A percentile compares a stretch with the other conserved stretches of the same genome.
Evolutionary conservation across 2,797 vertebrate species (phyloP).

Genomic region (Sebastes itinus): DNA sequence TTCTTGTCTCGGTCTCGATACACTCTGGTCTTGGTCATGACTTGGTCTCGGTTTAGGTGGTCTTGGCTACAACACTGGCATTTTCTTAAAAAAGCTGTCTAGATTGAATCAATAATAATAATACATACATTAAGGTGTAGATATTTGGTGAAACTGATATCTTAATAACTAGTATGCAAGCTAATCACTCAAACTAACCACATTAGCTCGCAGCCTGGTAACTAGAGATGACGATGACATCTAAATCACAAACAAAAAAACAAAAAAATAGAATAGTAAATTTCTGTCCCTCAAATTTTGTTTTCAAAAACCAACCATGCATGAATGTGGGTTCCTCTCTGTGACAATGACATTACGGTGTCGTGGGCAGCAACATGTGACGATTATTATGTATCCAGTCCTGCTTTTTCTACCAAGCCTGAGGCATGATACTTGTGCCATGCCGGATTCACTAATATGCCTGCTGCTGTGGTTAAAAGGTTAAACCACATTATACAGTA

Average conservation of each 20-base stretch:
- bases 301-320: not conserved
- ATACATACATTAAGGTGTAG: not conserved
- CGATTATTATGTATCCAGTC: not conserved
- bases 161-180: not conserved
- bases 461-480: conserved; percentile 37
- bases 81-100: too few relatives aligned
- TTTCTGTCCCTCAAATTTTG: not conserved
- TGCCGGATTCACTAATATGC: conserved; percentile 26
- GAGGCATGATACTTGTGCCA: conserved; percentile 18
- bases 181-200: not conserved
- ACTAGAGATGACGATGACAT: not conserved
- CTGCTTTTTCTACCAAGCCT: conserved; percentile 23
- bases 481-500: conserved; percentile 32
- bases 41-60: too few relatives aligned
- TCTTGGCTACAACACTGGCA: too few relatives aligned
- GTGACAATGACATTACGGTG: not conserved
- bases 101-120: not conserved
- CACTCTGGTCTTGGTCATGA: too few relatives aligned
- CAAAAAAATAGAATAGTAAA: not conserved
- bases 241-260: not conserved
- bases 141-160: not conserved
- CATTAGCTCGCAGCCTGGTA: not conserved
- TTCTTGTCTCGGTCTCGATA: too few relatives aligned
- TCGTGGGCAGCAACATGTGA: conserved; percentile 10
- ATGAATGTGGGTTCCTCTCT: not conserved